Evolutionary conservation across 53 echinoderm and acorn worm genomes (phyloP).

Genomic region (Astropecten irregularis): DNA sequence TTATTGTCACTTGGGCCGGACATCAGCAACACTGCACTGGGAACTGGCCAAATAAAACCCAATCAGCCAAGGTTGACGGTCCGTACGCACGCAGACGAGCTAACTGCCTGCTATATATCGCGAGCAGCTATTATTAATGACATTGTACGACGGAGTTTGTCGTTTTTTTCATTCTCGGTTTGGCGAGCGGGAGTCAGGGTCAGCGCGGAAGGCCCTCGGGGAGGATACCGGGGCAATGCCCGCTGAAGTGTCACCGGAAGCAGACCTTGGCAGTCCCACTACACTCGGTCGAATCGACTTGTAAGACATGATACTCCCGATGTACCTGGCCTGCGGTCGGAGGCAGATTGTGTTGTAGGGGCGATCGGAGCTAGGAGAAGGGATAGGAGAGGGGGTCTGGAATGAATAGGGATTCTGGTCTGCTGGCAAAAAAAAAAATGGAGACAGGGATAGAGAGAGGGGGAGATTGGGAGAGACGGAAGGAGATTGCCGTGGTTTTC

Average conservation of each 20-base stretch:
- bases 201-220: slow-evolving; percentile 16
- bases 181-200: slow-evolving; percentile 47
- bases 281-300: not conserved
- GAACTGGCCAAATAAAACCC: no score
- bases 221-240: slow-evolving; percentile 46
- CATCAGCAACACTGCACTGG: no score
- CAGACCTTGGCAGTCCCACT: not conserved
- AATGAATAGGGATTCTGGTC: slow-evolving; percentile 17
- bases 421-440: not conserved
- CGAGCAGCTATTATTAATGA: slow-evolving; percentile 41
- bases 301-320: not conserved
- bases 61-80: not conserved
- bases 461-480: no score
- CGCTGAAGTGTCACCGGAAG: slow-evolving; percentile 46
- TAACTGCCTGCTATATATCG: no score
- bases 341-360: not conserved
- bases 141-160: not conserved
- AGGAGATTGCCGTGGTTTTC: no score
- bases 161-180: no score
- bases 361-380: not conserved
- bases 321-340: not conserved
- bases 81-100: no score
- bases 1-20: no score
- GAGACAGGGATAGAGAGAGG: not conserved
- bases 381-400: not conserved